These are phyloP conservation scores for Anthopleura sola DNA, from an alignment of 64 coral and sea anemone genomes.

Conservation along the genomic window DNA sequence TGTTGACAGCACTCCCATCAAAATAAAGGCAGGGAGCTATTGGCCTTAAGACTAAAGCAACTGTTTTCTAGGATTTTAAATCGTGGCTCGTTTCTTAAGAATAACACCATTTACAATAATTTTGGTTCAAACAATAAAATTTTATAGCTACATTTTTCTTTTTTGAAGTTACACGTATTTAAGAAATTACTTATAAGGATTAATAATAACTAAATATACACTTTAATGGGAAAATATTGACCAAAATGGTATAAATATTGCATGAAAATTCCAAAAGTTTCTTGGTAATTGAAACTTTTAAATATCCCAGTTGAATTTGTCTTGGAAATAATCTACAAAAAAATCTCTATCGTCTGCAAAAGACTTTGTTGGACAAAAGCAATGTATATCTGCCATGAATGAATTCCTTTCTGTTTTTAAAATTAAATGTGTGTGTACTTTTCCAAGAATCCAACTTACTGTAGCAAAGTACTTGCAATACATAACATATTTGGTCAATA, in stretches of 20 bases:
- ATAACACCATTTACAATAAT: conserved; percentile 14
- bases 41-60: neutral
- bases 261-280: neutral
- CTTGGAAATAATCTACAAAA: no score
- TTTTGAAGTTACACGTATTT: neutral
- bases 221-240: neutral
- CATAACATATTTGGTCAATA: neutral
- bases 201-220: neutral
- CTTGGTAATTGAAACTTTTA: no score
- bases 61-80: neutral
- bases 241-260: neutral
- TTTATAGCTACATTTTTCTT: conserved; percentile 8
- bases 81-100: neutral
- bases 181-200: neutral
- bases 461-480: neutral
- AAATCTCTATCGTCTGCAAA: no score
- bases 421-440: no score
- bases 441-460: no score
- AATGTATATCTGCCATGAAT: no score
- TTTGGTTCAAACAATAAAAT: conserved; percentile 8
- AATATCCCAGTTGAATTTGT: no score
- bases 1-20: neutral
- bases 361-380: no score
- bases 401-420: no score
- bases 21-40: neutral